Base-by-base conservation (phyloP, 2,797 vertebrate genomes). In the Lithobates pipiens region DNA sequence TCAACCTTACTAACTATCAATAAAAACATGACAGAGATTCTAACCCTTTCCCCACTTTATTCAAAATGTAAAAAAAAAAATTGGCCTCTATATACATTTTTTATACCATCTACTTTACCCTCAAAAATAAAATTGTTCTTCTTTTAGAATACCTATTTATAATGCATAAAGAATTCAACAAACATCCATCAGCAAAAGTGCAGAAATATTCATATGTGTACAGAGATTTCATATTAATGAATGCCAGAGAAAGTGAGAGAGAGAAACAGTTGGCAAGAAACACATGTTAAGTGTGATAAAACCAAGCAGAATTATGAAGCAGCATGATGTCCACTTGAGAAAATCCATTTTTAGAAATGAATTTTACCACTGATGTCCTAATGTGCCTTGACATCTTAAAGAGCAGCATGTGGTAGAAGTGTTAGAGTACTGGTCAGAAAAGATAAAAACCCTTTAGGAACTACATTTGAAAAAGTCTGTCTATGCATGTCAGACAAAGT, bases 301-400 rank as follows among this genome's bases (percentile, higher is more conserved):
- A 81, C 15, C 8, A 13, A 34, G 27, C 50, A 63, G 69, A 81
- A 81, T 81, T 81, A 73, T 63, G 34, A 72, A 81, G 23, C 69
- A 25, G 21, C 44, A 15, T 81, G 79, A 81, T 72, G 46, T 57
- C 44, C 69, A 81, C 79, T 81, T 81, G 46, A 80, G 78, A 73
- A 81, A 81, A 73, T 73, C 50, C n/a, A 81, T 72, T 81, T 81
- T 42, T 81, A 73, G 79, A 73, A 81, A 71, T 81, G n/a, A 61
- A 81, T 81, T 81, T 81, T 9, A 15, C 50, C 4, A 44, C 79
- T 61, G 69, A 72, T 73, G 34, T 73, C 79, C 79, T 63, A 72
- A 63, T 81, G 79, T 81, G 34, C 21, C 23, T 57, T 71, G 78
- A 80, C 78, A 80, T 73, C 69, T 61, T 42, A 81, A n/a, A 73